Percentiles rank a stretch among this genome's conserved stretches.
Evolutionary conservation across 2,888 invertebrate species (phyloP).

Genomic region (Muschampia staudingeri): DNA sequence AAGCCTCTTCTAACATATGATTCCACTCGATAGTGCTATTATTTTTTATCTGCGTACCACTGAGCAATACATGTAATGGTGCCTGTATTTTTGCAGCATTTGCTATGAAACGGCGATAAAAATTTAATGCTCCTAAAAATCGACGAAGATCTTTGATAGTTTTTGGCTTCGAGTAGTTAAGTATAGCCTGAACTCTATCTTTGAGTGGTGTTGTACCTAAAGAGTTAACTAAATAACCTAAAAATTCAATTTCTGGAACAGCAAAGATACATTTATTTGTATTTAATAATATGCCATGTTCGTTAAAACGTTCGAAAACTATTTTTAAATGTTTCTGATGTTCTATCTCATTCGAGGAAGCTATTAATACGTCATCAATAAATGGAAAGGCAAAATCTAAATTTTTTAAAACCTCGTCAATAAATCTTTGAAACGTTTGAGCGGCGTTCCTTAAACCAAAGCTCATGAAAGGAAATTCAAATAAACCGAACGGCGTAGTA

Average conservation of each 20-base stretch:
- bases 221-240: background rate
- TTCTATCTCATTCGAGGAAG: conserved; percentile 55
- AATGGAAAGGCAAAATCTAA: conserved; percentile 61
- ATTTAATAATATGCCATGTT: conserved; percentile 5
- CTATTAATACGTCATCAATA: conserved; percentile 71
- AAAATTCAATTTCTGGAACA: conserved; percentile 7
- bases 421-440: background rate
- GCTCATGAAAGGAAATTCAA: conserved; percentile 71
- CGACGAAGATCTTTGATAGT: conserved; percentile 50
- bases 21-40: background rate
- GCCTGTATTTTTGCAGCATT: conserved; percentile 26
- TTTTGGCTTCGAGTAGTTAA: conserved; percentile 49
- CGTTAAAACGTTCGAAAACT: conserved; percentile 17
- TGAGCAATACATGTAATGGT: conserved; percentile 12
- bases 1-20: background rate
- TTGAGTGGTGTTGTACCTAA: conserved; percentile 60
- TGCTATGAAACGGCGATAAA: conserved; percentile 17
- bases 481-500: conserved; percentile 59
- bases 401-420: conserved; percentile 10
- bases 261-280: conserved; percentile 13
- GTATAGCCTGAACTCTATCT: conserved; percentile 66
- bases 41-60: background rate
- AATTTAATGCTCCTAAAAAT: conserved; percentile 61
- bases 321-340: conserved; percentile 13
- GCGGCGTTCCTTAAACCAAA: conserved; percentile 78